Base-by-base conservation (phyloP, 1,140 invertebrate genomes). In the Hormaphis cornu region DNA sequence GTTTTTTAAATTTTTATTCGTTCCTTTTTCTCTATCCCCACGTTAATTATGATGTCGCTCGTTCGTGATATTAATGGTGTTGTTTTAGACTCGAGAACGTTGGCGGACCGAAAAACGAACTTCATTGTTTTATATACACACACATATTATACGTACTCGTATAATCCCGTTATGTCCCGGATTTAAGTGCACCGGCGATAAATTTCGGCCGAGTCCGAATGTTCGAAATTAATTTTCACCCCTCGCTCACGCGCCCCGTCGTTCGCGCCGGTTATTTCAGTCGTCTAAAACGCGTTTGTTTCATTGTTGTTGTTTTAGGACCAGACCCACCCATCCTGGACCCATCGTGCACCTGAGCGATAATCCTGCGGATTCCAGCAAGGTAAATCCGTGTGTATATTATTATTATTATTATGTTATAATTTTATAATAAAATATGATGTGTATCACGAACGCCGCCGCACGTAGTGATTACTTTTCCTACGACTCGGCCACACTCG, bases 261-360 rank as follows among this genome's bases (percentile, higher is more conserved):
- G 37, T 14, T 40, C 37, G 7, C 37, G 7, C 24, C 8, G 22
- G 58, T 44, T 30, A n/a, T 63, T 42, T 63, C 20, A 42, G 35
- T n/a, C n/a, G n/a, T 63, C 26, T 66, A 48, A 66, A 33, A 35
- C 18, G 3, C 26, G 24, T 61, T 66, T 70, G 28, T 72, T 69
- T 70, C 52, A 61, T 74, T 72, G 74, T 73, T 73, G 72, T 80
- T 80, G 78, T 88, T 86, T 50, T 82, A 97, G 95, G 75, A 91
- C 88, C 76, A 85, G 93, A 77, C 92, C 91, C 81, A 95, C 90
- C 73, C 94, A 97, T 83, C 95, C 95, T 66, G 95, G 95, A 71
- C 82, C 90, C 72, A 89, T 97, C 72, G 88, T 97, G 74, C 93
- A 95, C 81, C 85, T 97, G 75, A 92, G 90, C 82, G 95, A 97